A percentile compares a stretch with the other conserved stretches of the same genome.
Conservation (phyloP, 53 echinoderm and acorn worm genomes). For the Henricia sp. region DNA sequence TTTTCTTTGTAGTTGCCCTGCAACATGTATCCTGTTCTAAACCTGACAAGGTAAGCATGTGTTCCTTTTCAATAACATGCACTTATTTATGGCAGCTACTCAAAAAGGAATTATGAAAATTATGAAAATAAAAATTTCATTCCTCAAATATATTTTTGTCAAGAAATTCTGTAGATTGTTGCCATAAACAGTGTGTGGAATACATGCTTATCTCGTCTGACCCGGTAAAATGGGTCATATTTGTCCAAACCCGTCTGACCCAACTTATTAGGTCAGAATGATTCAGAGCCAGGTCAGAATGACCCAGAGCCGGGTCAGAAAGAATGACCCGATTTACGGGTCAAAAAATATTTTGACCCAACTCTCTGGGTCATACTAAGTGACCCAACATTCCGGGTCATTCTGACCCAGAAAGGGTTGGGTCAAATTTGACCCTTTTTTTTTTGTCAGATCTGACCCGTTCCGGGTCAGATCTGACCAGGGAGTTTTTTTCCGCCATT, state of each 20-base stretch:
- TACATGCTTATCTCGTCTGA: conserved; percentile 22
- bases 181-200: conserved; percentile 19
- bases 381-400: conserved; percentile 32
- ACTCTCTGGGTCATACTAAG: conserved; percentile 6
- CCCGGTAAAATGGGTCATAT: conserved; percentile 10
- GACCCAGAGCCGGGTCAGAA: conserved; percentile 19
- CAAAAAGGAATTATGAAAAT: conserved; percentile 10
- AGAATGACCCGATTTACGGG: conserved; percentile 16
- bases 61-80: conserved; percentile 16
- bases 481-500: no score
- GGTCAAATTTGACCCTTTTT: conserved; percentile 18
- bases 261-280: conserved; percentile 8
- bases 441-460: conserved; percentile 28
- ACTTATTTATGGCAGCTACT: conserved; percentile 18
- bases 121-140: conserved; percentile 9
- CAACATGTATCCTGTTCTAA: conserved; percentile 15
- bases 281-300: conserved; percentile 11
- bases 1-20: conserved; percentile 22
- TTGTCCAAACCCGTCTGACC: background rate
- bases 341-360: conserved; percentile 18
- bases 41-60: conserved; percentile 22
- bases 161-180: background rate
- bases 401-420: conserved; percentile 40
- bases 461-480: conserved; percentile 3
- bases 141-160: background rate